These are phyloP conservation scores for Myotis daubentonii DNA, from an alignment of 2,797 vertebrate species.

Conservation along the genomic window DNA sequence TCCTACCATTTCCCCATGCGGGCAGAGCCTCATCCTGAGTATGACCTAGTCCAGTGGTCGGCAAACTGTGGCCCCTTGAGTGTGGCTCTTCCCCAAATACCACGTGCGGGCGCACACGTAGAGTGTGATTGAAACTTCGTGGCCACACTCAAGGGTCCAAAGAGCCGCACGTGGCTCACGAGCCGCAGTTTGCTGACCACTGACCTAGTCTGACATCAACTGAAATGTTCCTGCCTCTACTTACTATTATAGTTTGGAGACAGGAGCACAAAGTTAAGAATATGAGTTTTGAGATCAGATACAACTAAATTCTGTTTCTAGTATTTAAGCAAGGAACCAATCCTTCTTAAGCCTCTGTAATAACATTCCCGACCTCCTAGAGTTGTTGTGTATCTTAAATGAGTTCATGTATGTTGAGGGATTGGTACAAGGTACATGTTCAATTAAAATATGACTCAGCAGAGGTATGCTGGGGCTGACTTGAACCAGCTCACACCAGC, in stretches of 20 bases:
- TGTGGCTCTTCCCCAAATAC: too few relatives aligned
- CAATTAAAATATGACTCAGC: neutral
- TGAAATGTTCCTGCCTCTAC: neutral
- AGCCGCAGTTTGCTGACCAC: too few relatives aligned
- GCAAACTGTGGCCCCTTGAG: too few relatives aligned
- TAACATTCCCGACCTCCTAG: neutral
- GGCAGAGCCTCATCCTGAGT: neutral
- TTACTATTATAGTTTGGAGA: neutral
- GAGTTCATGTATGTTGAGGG: neutral
- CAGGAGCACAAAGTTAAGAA: neutral
- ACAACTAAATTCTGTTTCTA: neutral
- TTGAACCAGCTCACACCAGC: neutral
- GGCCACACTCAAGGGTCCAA: too few relatives aligned
- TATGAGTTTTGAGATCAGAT: neutral
- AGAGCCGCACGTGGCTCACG: too few relatives aligned
- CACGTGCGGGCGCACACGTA: too few relatives aligned
- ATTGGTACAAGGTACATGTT: neutral
- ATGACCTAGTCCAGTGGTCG: neutral
- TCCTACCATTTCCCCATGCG: neutral
- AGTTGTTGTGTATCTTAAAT: neutral
- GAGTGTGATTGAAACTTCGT: too few relatives aligned
- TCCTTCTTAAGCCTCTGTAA: neutral
- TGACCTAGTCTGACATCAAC: neutral
- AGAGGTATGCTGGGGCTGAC: neutral
- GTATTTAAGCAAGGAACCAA: neutral